These are phyloP conservation scores for Synanthedon myopaeformis DNA, from an alignment of 2,888 invertebrate species.

Conservation along the genomic window DNA sequence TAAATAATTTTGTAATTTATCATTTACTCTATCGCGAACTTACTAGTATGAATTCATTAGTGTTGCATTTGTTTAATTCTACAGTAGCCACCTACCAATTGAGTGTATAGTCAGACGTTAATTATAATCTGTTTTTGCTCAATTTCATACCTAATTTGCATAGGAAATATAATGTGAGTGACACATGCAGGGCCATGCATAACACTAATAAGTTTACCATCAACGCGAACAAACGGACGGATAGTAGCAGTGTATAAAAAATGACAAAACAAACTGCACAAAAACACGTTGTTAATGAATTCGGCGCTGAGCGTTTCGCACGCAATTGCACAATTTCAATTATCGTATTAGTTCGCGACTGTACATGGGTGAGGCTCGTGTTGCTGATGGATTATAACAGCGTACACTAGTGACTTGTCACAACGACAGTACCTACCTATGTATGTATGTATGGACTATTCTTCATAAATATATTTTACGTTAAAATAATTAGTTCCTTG, in stretches of 20 bases:
- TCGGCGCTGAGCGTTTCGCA: conserved; percentile 60
- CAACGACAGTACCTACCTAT: conserved; percentile 19
- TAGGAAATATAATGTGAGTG: too few relatives aligned
- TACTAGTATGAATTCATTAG: too few relatives aligned
- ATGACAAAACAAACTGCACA: conserved; percentile 34
- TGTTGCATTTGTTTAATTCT: too few relatives aligned
- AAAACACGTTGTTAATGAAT: conserved; percentile 62
- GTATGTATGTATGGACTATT: neutral
- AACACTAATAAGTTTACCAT: conserved; percentile 46
- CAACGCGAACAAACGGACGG: conserved; percentile 12
- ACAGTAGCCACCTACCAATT: too few relatives aligned
- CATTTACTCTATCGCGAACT: too few relatives aligned
- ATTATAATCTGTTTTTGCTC: too few relatives aligned
- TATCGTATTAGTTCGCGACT: conserved; percentile 63
- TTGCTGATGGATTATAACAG: conserved; percentile 34
- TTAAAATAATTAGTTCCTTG: too few relatives aligned
- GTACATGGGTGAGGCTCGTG: conserved; percentile 14
- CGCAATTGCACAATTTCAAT: conserved; percentile 72
- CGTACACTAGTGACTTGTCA: conserved; percentile 20
- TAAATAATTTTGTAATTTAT: too few relatives aligned
- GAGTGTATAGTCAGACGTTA: too few relatives aligned
- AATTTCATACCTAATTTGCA: too few relatives aligned
- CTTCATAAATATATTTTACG: too few relatives aligned
- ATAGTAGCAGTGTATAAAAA: conserved; percentile 20
- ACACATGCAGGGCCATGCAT: conserved; percentile 14